phyloP scores from a whole-genome alignment of 2,113 vertebrate species.

The Phoxinus phoxinus region DNA sequence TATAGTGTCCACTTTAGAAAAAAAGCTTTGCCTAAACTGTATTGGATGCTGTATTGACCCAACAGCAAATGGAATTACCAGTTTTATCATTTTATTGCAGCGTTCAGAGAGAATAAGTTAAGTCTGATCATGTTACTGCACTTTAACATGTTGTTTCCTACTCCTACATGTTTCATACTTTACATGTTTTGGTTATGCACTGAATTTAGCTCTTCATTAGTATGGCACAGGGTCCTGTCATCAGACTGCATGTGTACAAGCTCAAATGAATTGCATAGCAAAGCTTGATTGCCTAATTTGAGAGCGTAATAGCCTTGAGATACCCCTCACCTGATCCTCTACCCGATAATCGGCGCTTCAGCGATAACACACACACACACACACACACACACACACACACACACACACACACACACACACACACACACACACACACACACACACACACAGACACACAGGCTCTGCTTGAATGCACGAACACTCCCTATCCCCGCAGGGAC shows the following conservation, averaged over 20 bases:
- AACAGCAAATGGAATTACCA: not conserved
- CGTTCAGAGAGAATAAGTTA: too few relatives aligned
- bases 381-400: constrained; percentile 21
- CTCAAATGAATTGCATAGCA: constrained; percentile 44
- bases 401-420: constrained; percentile 34
- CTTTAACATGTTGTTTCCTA: not conserved
- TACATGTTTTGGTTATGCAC: not conserved
- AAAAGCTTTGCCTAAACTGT: too few relatives aligned
- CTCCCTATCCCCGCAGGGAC: constrained; percentile 25
- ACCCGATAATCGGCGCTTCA: not conserved
- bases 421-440: constrained; percentile 19
- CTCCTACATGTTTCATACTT: not conserved
- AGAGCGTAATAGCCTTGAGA: constrained; percentile 44
- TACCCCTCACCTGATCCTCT: constrained; percentile 45
- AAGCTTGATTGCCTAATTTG: constrained; percentile 52
- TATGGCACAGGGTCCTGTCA: constrained; percentile 26
- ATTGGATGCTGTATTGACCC: too few relatives aligned
- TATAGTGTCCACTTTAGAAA: too few relatives aligned
- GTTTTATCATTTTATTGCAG: not conserved
- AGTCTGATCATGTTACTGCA: too few relatives aligned
- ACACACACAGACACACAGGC: constrained; percentile 24
- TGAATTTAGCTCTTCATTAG: constrained; percentile 44
- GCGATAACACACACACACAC: constrained; percentile 12
- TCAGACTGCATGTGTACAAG: constrained; percentile 17
- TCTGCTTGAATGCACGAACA: constrained; percentile 36